These are phyloP conservation scores for Cettia cetti DNA, from an alignment of 2,113 vertebrate genomes.

Conservation along the genomic window DNA sequence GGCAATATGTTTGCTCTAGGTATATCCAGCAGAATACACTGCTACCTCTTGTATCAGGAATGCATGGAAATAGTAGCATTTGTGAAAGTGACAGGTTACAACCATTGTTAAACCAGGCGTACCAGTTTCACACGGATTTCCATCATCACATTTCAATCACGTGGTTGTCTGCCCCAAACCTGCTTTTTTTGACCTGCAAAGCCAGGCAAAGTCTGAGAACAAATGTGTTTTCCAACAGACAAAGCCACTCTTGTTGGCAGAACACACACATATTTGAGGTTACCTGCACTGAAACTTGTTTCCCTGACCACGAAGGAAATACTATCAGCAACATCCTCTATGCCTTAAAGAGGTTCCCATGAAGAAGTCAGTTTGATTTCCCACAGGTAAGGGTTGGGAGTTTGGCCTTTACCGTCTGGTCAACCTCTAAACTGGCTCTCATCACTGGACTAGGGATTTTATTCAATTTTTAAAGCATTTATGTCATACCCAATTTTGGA, in stretches of 20 bases:
- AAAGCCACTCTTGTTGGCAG: background rate
- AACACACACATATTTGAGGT: background rate
- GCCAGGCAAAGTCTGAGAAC: background rate
- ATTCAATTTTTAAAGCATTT: background rate
- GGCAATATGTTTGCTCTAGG: background rate
- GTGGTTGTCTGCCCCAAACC: background rate
- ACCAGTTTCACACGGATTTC: background rate
- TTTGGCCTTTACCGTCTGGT: background rate
- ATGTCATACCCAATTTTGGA: background rate
- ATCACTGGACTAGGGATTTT: background rate
- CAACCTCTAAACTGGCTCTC: background rate
- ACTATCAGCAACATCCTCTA: background rate
- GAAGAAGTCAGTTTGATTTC: background rate
- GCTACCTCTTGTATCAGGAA: background rate
- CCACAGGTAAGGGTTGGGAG: rapidly evolving
- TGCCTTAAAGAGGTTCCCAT: background rate
- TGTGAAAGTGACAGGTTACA: background rate
- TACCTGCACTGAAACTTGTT: background rate
- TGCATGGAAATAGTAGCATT: background rate
- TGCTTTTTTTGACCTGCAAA: background rate
- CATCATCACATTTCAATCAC: background rate
- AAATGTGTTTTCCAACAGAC: background rate
- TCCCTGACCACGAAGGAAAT: background rate
- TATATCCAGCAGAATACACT: background rate
- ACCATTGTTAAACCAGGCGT: background rate